Evolutionary conservation across 2,113 vertebrate genomes (phyloP).

Genomic region (Bubo scandiacus): DNA sequence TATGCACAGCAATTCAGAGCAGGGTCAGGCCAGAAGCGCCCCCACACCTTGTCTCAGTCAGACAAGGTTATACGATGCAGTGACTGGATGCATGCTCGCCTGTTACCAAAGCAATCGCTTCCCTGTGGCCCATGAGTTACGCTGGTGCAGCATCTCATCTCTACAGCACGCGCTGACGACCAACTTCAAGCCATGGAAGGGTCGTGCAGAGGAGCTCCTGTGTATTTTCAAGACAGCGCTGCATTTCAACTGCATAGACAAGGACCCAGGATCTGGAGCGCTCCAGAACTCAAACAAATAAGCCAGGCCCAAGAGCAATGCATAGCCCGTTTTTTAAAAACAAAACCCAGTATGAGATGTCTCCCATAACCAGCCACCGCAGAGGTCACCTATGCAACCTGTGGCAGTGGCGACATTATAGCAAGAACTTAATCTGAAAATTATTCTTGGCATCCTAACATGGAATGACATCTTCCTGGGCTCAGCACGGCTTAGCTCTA

Average conservation of each 20-base stretch:
- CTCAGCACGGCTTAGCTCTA: not conserved
- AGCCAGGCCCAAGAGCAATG: not conserved
- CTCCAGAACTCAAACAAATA: not conserved
- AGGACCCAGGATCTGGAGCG: not conserved
- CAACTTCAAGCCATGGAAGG: not conserved
- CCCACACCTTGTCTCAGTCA: not conserved
- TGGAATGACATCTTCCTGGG: not conserved
- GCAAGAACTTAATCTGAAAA: not conserved
- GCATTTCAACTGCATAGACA: not conserved
- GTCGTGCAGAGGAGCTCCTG: not conserved
- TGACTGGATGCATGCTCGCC: not conserved
- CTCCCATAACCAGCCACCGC: rapidly evolving
- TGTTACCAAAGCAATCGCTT: not conserved
- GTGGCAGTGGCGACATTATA: not conserved
- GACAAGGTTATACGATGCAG: rapidly evolving
- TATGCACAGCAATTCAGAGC: not conserved
- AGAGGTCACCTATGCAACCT: rapidly evolving
- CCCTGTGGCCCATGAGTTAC: not conserved
- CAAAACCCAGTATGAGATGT: not conserved
- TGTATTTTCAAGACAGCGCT: not conserved
- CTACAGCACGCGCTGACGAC: rapidly evolving
- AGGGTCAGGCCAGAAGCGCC: not conserved
- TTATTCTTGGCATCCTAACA: not conserved
- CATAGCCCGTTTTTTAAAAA: not conserved
- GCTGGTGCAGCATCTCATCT: not conserved